These are phyloP conservation scores for Sericinus montela DNA, from an alignment of 2,888 invertebrate genomes.

Conservation along the genomic window DNA sequence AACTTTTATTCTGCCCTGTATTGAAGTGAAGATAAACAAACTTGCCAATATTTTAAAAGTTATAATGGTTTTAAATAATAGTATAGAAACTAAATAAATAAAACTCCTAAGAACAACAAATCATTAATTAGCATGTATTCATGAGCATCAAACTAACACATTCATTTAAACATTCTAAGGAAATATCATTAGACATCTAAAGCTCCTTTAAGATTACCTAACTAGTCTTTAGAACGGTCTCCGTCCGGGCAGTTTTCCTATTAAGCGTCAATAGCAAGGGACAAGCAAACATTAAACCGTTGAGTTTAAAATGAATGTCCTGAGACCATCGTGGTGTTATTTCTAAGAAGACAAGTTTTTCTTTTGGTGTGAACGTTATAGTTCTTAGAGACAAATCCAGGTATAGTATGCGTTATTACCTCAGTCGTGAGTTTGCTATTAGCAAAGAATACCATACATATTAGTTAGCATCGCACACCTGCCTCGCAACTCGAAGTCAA, in stretches of 20 bases:
- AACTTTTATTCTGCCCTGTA: too few species aligned
- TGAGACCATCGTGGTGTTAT: not conserved
- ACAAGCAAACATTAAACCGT: constrained; percentile 10
- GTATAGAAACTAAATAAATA: too few species aligned
- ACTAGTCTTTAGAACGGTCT: constrained; percentile 13
- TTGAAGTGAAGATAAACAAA: too few species aligned
- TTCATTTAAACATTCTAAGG: too few species aligned
- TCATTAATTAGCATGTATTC: too few species aligned
- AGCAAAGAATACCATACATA: constrained; percentile 28
- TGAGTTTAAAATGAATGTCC: constrained; percentile 9
- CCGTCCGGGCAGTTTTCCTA: constrained; percentile 12
- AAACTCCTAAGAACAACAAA: too few species aligned
- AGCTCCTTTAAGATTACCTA: constrained; percentile 6
- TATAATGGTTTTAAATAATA: too few species aligned
- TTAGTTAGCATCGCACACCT: constrained; percentile 49
- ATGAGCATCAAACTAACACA: too few species aligned
- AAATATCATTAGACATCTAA: not conserved
- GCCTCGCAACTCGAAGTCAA: constrained; percentile 62
- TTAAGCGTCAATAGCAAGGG: constrained; percentile 12
- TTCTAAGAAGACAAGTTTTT: constrained; percentile 6
- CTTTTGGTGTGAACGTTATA: not conserved
- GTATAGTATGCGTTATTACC: constrained; percentile 19
- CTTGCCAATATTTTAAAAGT: too few species aligned
- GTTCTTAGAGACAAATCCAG: constrained; percentile 15
- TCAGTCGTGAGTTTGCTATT: constrained; percentile 32